These are phyloP conservation scores for Drosophila heteroneura DNA, from an alignment of 2,888 invertebrate species.

Conservation along the genomic window DNA sequence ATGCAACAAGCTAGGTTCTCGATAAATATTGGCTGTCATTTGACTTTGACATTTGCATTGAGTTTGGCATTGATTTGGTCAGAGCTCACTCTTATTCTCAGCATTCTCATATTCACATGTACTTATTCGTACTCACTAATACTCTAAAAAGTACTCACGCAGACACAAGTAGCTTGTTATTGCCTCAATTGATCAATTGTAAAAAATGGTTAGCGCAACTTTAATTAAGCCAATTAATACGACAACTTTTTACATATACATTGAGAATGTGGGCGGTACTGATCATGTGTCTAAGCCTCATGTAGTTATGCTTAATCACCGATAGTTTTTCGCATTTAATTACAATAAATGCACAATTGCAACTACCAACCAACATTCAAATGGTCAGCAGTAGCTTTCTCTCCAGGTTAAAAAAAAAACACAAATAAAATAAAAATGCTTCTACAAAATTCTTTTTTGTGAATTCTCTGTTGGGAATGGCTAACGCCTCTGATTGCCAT, in stretches of 20 bases:
- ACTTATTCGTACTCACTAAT: conserved; percentile 17
- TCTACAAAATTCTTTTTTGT: conserved; percentile 12
- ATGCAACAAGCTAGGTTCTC: conserved; percentile 16
- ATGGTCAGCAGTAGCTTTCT: conserved; percentile 30
- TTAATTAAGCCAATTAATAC: conserved; percentile 57
- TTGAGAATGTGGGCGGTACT: conserved; percentile 18
- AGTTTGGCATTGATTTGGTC: conserved; percentile 42
- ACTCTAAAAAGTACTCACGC: conserved; percentile 1
- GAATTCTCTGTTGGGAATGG: conserved; percentile 34
- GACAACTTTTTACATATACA: conserved; percentile 10
- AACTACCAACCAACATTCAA: background rate
- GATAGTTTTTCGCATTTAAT: conserved; percentile 5
- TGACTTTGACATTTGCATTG: conserved; percentile 50
- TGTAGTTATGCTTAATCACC: conserved; percentile 10
- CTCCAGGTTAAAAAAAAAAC: conserved; percentile 5
- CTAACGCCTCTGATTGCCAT: conserved; percentile 53
- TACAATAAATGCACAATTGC: conserved; percentile 9
- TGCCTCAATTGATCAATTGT: conserved; percentile 55
- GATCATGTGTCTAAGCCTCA: conserved; percentile 1
- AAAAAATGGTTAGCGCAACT: conserved; percentile 35
- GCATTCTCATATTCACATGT: background rate
- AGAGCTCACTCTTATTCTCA: background rate
- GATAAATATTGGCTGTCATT: conserved; percentile 18
- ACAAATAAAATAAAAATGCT: conserved; percentile 12
- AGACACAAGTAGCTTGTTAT: conserved; percentile 7